Base-by-base conservation (phyloP, 2,888 invertebrate genomes). In the Argyresthia goedartella region DNA sequence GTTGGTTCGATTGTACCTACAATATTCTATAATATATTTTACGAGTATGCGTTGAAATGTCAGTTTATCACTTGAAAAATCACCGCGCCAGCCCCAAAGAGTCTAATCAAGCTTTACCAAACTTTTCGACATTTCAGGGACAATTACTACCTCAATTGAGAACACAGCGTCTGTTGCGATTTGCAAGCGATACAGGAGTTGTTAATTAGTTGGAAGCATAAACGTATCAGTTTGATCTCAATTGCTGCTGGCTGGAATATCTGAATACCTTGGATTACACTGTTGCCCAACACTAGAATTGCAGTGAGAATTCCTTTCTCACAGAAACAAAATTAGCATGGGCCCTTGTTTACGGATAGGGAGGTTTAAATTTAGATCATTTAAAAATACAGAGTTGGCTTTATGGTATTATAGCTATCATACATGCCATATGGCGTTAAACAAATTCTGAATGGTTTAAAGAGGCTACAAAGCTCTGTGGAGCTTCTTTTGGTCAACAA, bases 181-280 rank as follows among this genome's bases (percentile, higher is more conserved):
- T 8, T 8, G 9, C n/a, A 8, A 36, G 3, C 39, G 9, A 39
- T 39, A n/a, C 39, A 39, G 4, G 39, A 11, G 9, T 39, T 39
- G 45, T 52, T 53, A 55, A 57, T 54, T 52, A 59, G 55, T 52
- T 52, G 42, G 11, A 33, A 34, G 33, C 54, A 56, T 56, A 54
- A 54, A 54, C 50, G 53, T 60, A 59, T 59, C 59, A 49, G 44
- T 52, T 52, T 59, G 62, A 69, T 73, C 69, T 67, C 61, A 66
- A 67, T 71, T 70, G 68, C 71, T 64, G 65, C 69, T 73, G 67
- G 56, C 62, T 61, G 60, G 68, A 69, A 71, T 71, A 69, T 69
- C 70, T 67, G 69, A 25, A 35, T 35, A 33, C 25, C 48, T 48
- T 48, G 10, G 13, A 35, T 14, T 48, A 13, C 48, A 14, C 48